A percentile compares a stretch with the other conserved stretches of the same genome.
These are phyloP conservation scores for Cylas formicarius DNA, from an alignment of 1,140 invertebrate species.

Conservation along the genomic window DNA sequence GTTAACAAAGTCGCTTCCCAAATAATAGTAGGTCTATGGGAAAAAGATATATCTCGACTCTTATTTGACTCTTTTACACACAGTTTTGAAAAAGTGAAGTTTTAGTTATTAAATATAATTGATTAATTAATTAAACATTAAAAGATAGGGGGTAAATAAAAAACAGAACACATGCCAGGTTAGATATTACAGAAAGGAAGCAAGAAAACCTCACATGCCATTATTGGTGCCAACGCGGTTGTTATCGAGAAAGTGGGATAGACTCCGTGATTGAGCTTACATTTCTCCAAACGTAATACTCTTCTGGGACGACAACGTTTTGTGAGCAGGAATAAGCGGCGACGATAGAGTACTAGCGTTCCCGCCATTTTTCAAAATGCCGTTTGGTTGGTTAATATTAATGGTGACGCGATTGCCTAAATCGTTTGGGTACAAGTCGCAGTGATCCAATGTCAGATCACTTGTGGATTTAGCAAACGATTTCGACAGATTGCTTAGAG, in stretches of 20 bases:
- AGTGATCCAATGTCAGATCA: slow-evolving; percentile 23
- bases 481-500: slow-evolving; percentile 46
- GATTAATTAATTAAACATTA: too few species aligned
- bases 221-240: slow-evolving; percentile 4
- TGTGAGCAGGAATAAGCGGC: slow-evolving; percentile 22
- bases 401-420: slow-evolving; percentile 33
- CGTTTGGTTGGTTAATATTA: slow-evolving; percentile 34
- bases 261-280: slow-evolving; percentile 33
- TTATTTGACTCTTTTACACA: too few species aligned
- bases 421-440: slow-evolving; percentile 19
- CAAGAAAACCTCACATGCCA: too few species aligned
- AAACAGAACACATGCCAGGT: too few species aligned
- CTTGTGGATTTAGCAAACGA: slow-evolving; percentile 40
- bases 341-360: slow-evolving; percentile 25
- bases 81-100: too few species aligned
- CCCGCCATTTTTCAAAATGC: slow-evolving; percentile 39
- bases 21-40: too few species aligned
- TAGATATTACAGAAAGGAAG: too few species aligned
- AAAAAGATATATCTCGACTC: too few species aligned
- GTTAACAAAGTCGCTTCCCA: too few species aligned
- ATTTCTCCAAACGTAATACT: slow-evolving; percentile 43
- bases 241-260: slow-evolving; percentile 17
- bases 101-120: too few species aligned
- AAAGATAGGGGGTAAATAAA: too few species aligned
- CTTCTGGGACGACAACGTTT: slow-evolving; percentile 38